phyloP scores from a whole-genome alignment of 2,113 vertebrate species.

The Nerophis lumbriciformis region DNA sequence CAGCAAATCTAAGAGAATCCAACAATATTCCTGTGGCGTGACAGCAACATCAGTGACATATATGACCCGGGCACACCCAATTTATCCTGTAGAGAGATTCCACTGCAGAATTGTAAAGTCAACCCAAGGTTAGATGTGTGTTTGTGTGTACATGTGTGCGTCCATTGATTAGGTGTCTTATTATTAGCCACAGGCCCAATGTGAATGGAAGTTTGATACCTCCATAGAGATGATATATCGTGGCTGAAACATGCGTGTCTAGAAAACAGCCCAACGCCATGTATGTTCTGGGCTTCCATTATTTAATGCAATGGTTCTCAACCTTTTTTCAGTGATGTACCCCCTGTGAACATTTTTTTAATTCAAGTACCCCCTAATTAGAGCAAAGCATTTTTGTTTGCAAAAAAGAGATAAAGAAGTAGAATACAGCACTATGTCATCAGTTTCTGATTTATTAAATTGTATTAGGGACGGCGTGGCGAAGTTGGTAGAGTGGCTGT shows the following conservation, averaged over 20 bases:
- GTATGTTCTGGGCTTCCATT: neutral
- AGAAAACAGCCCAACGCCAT: slow-evolving; percentile 12
- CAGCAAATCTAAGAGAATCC: neutral
- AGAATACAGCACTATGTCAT: too few relatives aligned
- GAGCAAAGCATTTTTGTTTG: too few relatives aligned
- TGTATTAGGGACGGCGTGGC: too few relatives aligned
- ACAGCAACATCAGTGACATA: neutral
- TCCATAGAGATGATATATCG: slow-evolving; percentile 26
- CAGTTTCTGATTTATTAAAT: too few relatives aligned
- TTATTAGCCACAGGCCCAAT: slow-evolving; percentile 38
- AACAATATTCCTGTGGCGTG: neutral
- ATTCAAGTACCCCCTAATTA: too few relatives aligned
- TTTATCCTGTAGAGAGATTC: slow-evolving; percentile 18
- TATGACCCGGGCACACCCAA: neutral
- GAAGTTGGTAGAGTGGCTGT: too few relatives aligned
- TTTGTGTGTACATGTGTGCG: slow-evolving; percentile 17
- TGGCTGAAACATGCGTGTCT: slow-evolving; percentile 17
- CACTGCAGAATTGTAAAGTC: slow-evolving; percentile 29
- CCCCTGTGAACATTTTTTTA: too few relatives aligned
- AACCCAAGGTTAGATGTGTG: slow-evolving; percentile 41
- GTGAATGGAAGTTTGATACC: slow-evolving; percentile 28
- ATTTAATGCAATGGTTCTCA: too few relatives aligned
- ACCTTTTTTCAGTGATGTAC: too few relatives aligned
- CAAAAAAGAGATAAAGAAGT: too few relatives aligned
- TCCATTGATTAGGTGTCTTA: slow-evolving; percentile 46